phyloP scores from a whole-genome alignment of 2,797 vertebrate genomes.

The Neopelma chrysocephalum region DNA sequence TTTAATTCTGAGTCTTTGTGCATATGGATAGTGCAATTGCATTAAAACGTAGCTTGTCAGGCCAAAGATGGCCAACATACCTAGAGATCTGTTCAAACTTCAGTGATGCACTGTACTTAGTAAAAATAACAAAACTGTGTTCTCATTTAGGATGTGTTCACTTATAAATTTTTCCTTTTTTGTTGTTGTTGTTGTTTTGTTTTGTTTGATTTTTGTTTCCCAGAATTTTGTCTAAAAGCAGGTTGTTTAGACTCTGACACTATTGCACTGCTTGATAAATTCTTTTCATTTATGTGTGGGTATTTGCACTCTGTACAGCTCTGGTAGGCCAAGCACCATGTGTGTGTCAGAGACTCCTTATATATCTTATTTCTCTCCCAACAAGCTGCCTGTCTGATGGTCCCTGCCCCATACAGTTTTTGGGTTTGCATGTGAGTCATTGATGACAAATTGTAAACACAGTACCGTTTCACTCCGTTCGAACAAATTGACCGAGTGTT shows the following conservation, averaged over 20 bases:
- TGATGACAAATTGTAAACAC: neutral
- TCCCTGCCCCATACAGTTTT: neutral
- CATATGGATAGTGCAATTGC: neutral
- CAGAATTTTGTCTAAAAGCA: neutral
- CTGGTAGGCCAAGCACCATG: neutral
- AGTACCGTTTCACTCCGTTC: neutral
- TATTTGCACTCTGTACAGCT: neutral
- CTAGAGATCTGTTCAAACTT: neutral
- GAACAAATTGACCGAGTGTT: neutral
- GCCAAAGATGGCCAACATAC: neutral
- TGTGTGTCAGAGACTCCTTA: neutral
- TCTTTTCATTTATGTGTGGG: neutral
- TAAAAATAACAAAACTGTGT: neutral
- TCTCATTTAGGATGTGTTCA: neutral
- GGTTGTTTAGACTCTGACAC: neutral
- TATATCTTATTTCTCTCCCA: neutral
- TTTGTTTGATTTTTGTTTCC: neutral
- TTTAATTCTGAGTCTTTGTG: neutral
- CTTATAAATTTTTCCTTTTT: fast-evolving
- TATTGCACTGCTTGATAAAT: neutral
- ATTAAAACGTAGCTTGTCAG: neutral
- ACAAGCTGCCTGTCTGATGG: neutral
- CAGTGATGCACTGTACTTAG: neutral
- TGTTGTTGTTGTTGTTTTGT: neutral
- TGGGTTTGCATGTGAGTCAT: neutral